Base-by-base conservation (phyloP, 2,113 vertebrate species). In the Ascaphus truei region DNA sequence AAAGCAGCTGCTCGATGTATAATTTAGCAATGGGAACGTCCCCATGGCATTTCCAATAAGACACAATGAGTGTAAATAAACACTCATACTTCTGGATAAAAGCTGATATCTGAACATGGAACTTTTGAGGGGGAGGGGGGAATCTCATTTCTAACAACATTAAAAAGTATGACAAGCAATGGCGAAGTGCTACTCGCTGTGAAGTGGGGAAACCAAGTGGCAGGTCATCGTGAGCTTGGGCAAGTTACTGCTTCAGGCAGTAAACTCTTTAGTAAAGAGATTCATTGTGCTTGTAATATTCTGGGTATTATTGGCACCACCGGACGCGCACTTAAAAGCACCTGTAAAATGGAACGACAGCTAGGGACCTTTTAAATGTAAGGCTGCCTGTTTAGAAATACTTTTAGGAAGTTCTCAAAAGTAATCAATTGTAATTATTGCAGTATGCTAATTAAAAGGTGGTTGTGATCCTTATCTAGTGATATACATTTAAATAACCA, bases 181-280 rank as follows among this genome's bases (percentile, higher is more conserved):
- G n/a, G n/a, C n/a, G n/a, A n/a, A n/a, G n/a, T n/a, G n/a, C n/a
- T n/a, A n/a, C n/a, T n/a, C n/a, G n/a, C n/a, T n/a, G n/a, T n/a
- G n/a, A n/a, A n/a, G n/a, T n/a, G 43, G 31, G 13, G 13, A 51
- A 50, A 63, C 29, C 43, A 43, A 50, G 30, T 47, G 30, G 29
- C 60, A 45, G 25, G 34, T 60, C 39, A 39, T 25, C 23, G 26
- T 43, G 22, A 31, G 39, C 26, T 45, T 30, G 27, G 43, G 47
- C 18, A 47, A n/a, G n/a, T n/a, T n/a, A n/a, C n/a, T 51, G 25
- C 36, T 48, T n/a, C 16, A 63, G 41, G 43, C 61, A 13, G 16
- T 62, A 62, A 63, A 45, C 61, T 16, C 61, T 51, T 63, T 63
- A 63, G 43, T 23, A 10, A 27, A n/a, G 16, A 25, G 26, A 47